Evolutionary conservation across 2,888 invertebrate genomes (phyloP).

Genomic region (Conistra vaccinii): DNA sequence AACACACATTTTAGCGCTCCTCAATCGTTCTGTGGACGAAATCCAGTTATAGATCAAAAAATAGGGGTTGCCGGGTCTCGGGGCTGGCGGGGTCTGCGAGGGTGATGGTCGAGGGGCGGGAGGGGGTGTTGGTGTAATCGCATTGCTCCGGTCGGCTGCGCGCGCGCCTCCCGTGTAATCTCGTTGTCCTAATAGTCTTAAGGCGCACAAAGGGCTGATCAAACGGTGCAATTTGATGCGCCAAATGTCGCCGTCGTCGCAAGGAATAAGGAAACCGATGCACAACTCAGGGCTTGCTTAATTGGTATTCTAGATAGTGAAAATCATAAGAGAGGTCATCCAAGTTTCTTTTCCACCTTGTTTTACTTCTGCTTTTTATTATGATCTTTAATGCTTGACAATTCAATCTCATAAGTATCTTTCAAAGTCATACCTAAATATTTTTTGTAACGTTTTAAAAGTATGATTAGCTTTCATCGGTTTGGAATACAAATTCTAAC

Average conservation of each 20-base stretch:
- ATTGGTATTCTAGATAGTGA: not conserved
- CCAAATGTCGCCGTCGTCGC: conserved; percentile 83
- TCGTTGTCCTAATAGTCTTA: conserved; percentile 88
- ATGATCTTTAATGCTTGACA: not conserved
- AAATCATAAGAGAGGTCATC: no score
- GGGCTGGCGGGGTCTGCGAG: conserved; percentile 59
- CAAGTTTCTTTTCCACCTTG: not conserved
- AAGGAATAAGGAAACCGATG: conserved; percentile 20
- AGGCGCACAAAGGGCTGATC: conserved; percentile 87
- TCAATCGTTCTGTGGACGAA: conserved; percentile 67
- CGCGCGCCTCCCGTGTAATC: conserved; percentile 86
- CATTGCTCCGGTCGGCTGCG: conserved; percentile 84
- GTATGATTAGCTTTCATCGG: not conserved
- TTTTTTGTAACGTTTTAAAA: not conserved
- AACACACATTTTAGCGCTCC: conserved; percentile 67
- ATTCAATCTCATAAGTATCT: no score
- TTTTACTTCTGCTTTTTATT: not conserved
- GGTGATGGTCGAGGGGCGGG: conserved; percentile 47
- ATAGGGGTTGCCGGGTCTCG: conserved; percentile 68
- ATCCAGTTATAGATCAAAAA: conserved; percentile 81
- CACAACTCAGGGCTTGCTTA: not conserved
- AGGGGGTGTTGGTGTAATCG: conserved; percentile 78
- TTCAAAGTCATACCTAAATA: not conserved
- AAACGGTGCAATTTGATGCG: conserved; percentile 86
- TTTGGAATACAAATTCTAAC: not conserved